A percentile compares a stretch with the other conserved stretches of the same genome.
These are phyloP conservation scores for Daktulosphaira vitifoliae DNA, from an alignment of 1,140 invertebrate genomes.

Conservation along the genomic window DNA sequence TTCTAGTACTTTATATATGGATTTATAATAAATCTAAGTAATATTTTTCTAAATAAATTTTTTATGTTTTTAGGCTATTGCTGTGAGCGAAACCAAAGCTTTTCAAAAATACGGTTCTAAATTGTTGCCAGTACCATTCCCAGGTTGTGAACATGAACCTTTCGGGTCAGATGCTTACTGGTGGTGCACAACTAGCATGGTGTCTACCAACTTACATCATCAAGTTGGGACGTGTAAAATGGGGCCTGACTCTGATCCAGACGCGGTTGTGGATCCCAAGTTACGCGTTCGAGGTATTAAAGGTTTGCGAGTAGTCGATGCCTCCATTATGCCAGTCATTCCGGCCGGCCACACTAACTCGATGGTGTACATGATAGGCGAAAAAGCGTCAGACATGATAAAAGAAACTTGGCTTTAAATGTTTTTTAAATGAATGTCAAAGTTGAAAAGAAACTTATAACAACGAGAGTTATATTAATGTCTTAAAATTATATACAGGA, in stretches of 20 bases:
- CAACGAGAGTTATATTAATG: too few relatives aligned
- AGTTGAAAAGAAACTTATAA: too few relatives aligned
- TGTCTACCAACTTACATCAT: slow-evolving; percentile 40
- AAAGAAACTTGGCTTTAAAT: slow-evolving; percentile 42
- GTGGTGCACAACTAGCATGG: slow-evolving; percentile 40
- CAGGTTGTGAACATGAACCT: slow-evolving; percentile 35
- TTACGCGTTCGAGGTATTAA: slow-evolving; percentile 37
- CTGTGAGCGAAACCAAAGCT: slow-evolving; percentile 51
- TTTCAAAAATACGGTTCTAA: slow-evolving; percentile 48
- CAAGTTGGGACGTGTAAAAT: slow-evolving; percentile 46
- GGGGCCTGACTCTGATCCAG: slow-evolving; percentile 42
- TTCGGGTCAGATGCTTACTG: slow-evolving; percentile 45
- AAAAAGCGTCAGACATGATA: slow-evolving; percentile 50
- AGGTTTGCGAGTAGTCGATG: slow-evolving; percentile 38
- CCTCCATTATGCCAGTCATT: slow-evolving; percentile 48
- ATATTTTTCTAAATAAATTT: too few relatives aligned
- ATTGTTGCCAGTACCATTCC: slow-evolving; percentile 36
- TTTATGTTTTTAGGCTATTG: slow-evolving; percentile 44
- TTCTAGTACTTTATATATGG: too few relatives aligned
- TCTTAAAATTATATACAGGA: too few relatives aligned
- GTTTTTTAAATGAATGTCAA: too few relatives aligned
- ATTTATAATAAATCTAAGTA: too few relatives aligned
- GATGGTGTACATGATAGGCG: slow-evolving; percentile 50
- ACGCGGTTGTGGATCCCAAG: slow-evolving; percentile 41
- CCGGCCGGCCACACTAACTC: slow-evolving; percentile 48